phyloP scores from a whole-genome alignment of 2,797 vertebrate species.

The Artibeus jamaicensis region DNA sequence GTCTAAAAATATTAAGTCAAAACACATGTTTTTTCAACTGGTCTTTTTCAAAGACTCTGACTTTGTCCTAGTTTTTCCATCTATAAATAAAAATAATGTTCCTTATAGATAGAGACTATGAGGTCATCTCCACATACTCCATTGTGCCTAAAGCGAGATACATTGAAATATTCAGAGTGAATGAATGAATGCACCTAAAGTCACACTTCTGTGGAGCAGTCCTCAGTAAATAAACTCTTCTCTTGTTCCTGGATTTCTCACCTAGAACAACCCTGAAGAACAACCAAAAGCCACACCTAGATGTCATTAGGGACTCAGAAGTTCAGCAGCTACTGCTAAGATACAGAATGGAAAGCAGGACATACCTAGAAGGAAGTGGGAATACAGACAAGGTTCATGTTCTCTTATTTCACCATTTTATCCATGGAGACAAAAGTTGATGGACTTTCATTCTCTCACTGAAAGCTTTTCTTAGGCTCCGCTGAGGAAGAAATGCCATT shows the following conservation, averaged over 20 bases:
- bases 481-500: too few relatives aligned
- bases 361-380: slow-evolving; percentile 85
- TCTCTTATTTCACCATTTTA: slow-evolving; percentile 92
- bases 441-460: background rate
- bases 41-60: too few relatives aligned
- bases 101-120: background rate
- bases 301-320: background rate
- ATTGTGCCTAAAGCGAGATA: background rate
- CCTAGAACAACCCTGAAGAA: background rate
- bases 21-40: too few relatives aligned
- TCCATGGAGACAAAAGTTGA: slow-evolving; percentile 82
- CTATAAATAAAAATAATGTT: too few relatives aligned
- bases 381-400: slow-evolving; percentile 90
- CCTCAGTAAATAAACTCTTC: background rate
- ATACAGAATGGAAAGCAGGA: background rate
- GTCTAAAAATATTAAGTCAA: too few relatives aligned
- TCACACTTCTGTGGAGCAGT: background rate
- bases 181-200: background rate
- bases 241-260: background rate
- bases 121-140: background rate
- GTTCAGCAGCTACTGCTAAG: background rate
- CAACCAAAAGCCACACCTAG: background rate
- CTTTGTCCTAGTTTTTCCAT: too few relatives aligned
- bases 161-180: background rate
- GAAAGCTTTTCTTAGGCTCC: too few relatives aligned